A percentile compares a stretch with the other conserved stretches of the same genome.
These are phyloP conservation scores for Perodicticus potto DNA, from an alignment of 2,797 vertebrate species.

Conservation along the genomic window DNA sequence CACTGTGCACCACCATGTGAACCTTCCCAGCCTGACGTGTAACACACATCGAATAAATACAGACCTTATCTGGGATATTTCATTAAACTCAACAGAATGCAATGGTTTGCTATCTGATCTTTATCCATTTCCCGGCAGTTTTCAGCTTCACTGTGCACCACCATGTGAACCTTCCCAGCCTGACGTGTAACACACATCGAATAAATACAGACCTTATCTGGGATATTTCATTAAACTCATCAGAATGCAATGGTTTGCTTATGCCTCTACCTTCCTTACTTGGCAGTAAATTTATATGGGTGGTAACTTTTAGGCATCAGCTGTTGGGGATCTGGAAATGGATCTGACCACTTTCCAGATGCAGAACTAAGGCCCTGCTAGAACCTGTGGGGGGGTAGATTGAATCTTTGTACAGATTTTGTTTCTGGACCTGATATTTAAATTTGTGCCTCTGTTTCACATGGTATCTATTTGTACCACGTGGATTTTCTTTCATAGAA, in stretches of 20 bases:
- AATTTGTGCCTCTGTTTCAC: conserved; percentile 14
- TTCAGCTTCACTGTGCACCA: not conserved
- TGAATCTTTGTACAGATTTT: conserved; percentile 14
- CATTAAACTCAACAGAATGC: not conserved
- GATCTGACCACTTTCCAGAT: not conserved
- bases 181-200: not conserved
- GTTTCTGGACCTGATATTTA: conserved; percentile 15
- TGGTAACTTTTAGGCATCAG: not conserved
- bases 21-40: not conserved
- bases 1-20: not conserved
- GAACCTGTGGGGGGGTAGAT: not conserved
- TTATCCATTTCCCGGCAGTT: too few relatives aligned
- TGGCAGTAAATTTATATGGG: not conserved
- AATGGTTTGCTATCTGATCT: not conserved
- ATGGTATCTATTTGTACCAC: not conserved
- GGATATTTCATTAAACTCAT: conserved; percentile 26
- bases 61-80: not conserved
- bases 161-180: not conserved
- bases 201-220: not conserved
- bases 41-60: not conserved
- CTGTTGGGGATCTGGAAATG: not conserved
- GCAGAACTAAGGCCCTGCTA: not conserved
- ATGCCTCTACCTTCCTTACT: not conserved
- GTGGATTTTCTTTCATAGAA: conserved; percentile 1
- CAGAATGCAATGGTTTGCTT: not conserved